Evolutionary conservation across 1,140 invertebrate species (phyloP).

Genomic region (Hormaphis cornu): DNA sequence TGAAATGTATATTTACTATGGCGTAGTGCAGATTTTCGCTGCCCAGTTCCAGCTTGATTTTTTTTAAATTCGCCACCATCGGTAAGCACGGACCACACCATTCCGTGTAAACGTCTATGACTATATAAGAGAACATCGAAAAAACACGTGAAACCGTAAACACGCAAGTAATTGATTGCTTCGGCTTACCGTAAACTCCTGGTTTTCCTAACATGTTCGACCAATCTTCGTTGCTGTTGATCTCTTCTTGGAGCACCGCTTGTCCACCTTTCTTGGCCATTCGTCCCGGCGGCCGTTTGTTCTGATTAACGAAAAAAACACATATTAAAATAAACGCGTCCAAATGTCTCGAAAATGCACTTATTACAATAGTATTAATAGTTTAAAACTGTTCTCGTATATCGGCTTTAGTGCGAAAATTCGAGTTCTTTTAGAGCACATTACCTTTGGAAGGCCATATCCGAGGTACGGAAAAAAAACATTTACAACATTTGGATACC

Average conservation of each 20-base stretch:
- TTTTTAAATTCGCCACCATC: conserved; percentile 76
- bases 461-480: too few species aligned
- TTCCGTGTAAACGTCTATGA: conserved; percentile 83
- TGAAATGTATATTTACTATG: conserved; percentile 55
- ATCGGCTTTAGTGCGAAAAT: too few species aligned
- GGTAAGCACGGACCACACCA: conserved; percentile 84
- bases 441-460: too few species aligned
- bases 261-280: conserved; percentile 63
- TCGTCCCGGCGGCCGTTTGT: background rate
- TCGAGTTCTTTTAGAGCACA: too few species aligned
- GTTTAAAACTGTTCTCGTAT: too few species aligned
- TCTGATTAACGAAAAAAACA: background rate
- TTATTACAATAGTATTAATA: too few species aligned
- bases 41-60: conserved; percentile 79
- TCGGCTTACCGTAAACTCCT: conserved; percentile 62
- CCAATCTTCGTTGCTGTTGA: conserved; percentile 81
- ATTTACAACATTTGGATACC: too few species aligned
- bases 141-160: background rate
- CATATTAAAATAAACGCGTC: too few species aligned
- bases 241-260: conserved; percentile 65
- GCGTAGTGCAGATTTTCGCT: conserved; percentile 72
- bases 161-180: background rate
- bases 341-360: too few species aligned
- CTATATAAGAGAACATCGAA: conserved; percentile 45
- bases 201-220: conserved; percentile 64